These are phyloP conservation scores for Drosophila emarginata DNA, from an alignment of 2,888 invertebrate species.

Conservation along the genomic window DNA sequence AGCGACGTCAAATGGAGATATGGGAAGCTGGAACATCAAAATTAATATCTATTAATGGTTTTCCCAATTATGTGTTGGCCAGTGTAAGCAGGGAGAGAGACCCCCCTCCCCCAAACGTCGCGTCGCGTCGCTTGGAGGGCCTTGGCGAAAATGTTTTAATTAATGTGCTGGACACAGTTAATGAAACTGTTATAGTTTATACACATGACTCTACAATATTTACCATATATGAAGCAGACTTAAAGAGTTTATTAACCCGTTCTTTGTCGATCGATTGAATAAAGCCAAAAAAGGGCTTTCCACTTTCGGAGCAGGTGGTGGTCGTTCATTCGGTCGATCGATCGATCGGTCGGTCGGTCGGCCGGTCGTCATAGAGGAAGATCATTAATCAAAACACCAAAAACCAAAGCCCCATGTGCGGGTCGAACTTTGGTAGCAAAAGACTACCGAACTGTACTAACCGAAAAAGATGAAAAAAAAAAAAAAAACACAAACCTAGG, in stretches of 20 bases:
- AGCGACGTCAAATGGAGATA: too few relatives aligned
- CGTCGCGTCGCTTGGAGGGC: conserved; percentile 9
- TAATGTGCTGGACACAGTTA: conserved; percentile 65
- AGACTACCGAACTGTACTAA: conserved; percentile 73
- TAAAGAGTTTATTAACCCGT: conserved; percentile 73
- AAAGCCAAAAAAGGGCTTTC: conserved; percentile 65
- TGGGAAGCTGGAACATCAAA: too few relatives aligned
- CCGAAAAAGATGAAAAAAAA: conserved; percentile 24
- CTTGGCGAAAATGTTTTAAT: conserved; percentile 69
- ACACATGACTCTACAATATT: conserved; percentile 48
- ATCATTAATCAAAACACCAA: conserved; percentile 74
- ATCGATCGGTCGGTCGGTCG: background rate
- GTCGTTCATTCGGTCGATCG: background rate
- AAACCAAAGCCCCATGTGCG: conserved; percentile 50
- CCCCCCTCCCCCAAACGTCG: conserved; percentile 17
- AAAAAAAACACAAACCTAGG: conserved; percentile 6
- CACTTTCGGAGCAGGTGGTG: conserved; percentile 23
- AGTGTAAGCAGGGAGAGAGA: conserved; percentile 48
- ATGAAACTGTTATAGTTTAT: conserved; percentile 76
- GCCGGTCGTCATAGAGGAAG: conserved; percentile 29
- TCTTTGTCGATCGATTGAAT: conserved; percentile 25
- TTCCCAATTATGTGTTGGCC: conserved; percentile 1
- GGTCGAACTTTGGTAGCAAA: conserved; percentile 65
- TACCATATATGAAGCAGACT: conserved; percentile 59
- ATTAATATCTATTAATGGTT: too few relatives aligned